Conservation (phyloP, 1,140 invertebrate species). For the Lepidurus apus region DNA sequence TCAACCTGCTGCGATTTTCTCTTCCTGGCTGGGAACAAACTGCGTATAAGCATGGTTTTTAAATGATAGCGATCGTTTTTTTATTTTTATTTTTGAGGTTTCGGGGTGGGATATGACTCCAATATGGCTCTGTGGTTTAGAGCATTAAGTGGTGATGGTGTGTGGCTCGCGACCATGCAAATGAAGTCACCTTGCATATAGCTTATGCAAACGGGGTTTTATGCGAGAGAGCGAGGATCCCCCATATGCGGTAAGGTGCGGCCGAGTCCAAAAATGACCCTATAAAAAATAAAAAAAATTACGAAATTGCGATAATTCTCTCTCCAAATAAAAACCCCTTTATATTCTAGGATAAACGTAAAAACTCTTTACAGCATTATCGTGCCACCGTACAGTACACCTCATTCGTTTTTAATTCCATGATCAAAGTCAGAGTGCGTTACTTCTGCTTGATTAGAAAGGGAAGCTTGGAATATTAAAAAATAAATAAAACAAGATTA, state of each 20-base stretch:
- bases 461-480: too few relatives aligned
- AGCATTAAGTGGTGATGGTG: not conserved
- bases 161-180: slow-evolving; percentile 14
- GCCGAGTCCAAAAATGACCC: not conserved
- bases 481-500: too few relatives aligned
- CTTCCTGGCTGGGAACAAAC: not conserved
- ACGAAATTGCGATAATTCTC: too few relatives aligned
- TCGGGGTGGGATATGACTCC: not conserved
- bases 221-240: not conserved
- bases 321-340: too few relatives aligned
- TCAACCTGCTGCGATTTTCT: not conserved
- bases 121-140: not conserved
- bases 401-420: too few relatives aligned
- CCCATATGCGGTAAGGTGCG: slow-evolving; percentile 8
- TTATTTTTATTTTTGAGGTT: not conserved
- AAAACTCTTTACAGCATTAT: too few relatives aligned
- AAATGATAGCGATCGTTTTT: not conserved
- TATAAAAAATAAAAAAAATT: too few relatives aligned
- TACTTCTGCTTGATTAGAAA: too few relatives aligned
- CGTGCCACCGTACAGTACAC: too few relatives aligned
- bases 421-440: too few relatives aligned
- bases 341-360: too few relatives aligned
- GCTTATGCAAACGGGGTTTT: not conserved
- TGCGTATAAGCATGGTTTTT: slow-evolving; percentile 3
- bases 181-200: slow-evolving; percentile 7